These are phyloP conservation scores for Zophobas atratus DNA, from an alignment of 1,140 invertebrate species.

Conservation along the genomic window DNA sequence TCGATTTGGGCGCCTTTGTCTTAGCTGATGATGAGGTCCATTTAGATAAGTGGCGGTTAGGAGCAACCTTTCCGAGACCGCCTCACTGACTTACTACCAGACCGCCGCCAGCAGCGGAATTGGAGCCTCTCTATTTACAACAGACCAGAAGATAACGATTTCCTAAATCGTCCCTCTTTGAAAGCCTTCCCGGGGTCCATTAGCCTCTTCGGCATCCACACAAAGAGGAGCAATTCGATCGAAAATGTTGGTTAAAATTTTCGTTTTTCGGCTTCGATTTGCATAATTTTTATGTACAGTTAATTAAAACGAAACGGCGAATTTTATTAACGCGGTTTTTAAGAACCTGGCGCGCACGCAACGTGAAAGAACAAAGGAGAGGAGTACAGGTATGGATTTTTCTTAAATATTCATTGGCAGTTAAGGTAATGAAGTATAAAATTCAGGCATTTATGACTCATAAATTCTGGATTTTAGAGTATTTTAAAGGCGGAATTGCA, in stretches of 20 bases:
- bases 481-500: slow-evolving; percentile 32
- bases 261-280: neutral
- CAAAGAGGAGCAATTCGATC: neutral
- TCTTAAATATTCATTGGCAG: slow-evolving; percentile 37
- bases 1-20: slow-evolving; percentile 45
- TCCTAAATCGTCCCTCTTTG: neutral
- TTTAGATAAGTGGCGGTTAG: slow-evolving; percentile 41
- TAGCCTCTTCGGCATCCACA: neutral
- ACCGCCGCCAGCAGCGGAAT: neutral
- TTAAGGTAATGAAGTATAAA: slow-evolving; percentile 43
- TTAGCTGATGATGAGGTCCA: slow-evolving; percentile 42
- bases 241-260: slow-evolving; percentile 2
- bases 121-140: slow-evolving; percentile 1
- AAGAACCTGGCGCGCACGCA: slow-evolving; percentile 5
- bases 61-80: neutral
- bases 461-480: slow-evolving; percentile 42
- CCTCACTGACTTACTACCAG: slow-evolving; percentile 19
- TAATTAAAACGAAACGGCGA: slow-evolving; percentile 12
- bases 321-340: slow-evolving; percentile 1
- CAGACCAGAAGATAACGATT: slow-evolving; percentile 15
- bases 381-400: slow-evolving; percentile 12
- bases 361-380: slow-evolving; percentile 35
- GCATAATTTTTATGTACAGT: slow-evolving; percentile 29
- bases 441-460: slow-evolving; percentile 41
- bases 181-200: neutral